Conservation (phyloP, 1,140 invertebrate genomes). For the Drosophila saltans region DNA sequence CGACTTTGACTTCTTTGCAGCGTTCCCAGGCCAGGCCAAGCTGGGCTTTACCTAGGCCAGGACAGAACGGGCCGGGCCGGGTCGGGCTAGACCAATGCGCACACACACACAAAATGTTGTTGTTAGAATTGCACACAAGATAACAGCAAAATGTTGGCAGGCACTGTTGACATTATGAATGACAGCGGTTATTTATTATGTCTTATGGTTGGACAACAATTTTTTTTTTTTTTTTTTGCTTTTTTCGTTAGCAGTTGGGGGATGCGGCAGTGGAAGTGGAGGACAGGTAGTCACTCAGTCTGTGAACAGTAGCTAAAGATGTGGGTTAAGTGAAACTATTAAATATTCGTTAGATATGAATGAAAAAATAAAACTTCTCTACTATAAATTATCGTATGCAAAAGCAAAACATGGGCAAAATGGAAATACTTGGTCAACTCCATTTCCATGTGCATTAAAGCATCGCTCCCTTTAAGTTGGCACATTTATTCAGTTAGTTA, state of each 20-base stretch:
- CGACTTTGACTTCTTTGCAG: slow-evolving; percentile 13
- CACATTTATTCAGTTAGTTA: too few relatives aligned
- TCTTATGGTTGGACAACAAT: slow-evolving; percentile 51
- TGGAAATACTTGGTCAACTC: too few relatives aligned
- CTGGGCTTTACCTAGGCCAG: slow-evolving; percentile 17
- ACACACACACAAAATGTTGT: slow-evolving; percentile 65
- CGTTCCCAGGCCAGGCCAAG: slow-evolving; percentile 41
- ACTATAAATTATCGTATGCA: too few relatives aligned
- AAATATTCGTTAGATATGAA: slow-evolving; percentile 3
- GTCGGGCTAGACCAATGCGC: slow-evolving; percentile 25
- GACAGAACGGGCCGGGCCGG: slow-evolving; percentile 21
- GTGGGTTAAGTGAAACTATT: slow-evolving; percentile 12
- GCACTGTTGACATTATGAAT: slow-evolving; percentile 81
- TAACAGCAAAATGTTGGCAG: slow-evolving; percentile 81
- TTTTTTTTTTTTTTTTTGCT: slow-evolving; percentile 38
- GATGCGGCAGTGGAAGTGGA: slow-evolving; percentile 3
- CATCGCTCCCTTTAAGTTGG: too few relatives aligned
- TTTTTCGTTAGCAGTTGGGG: slow-evolving; percentile 10
- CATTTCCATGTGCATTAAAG: too few relatives aligned
- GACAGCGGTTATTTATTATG: slow-evolving; percentile 82
- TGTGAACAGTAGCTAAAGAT: slow-evolving; percentile 38
- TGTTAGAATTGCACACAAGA: slow-evolving; percentile 76
- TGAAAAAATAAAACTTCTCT: not conserved
- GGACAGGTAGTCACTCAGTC: slow-evolving; percentile 5
- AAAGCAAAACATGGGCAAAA: too few relatives aligned